Evolutionary conservation across 1,140 invertebrate species (phyloP), one percentile per base, ranked within the genome.

Genomic region (Cecropterus lyciades): DNA sequence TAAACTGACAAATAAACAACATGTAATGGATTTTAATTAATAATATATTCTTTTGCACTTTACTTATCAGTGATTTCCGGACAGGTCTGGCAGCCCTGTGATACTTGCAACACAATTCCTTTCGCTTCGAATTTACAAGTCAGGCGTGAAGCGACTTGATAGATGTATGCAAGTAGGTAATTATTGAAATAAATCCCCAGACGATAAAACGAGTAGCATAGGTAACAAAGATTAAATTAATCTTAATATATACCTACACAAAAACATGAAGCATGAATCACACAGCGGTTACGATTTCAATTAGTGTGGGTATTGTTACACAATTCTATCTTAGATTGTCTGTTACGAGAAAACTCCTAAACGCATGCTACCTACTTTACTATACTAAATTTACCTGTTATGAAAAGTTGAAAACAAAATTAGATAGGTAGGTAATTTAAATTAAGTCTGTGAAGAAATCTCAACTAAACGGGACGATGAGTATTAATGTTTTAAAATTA

Each of bases 61-160:
- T 11, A 37, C 16, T 45, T 45, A 57, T 2, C 42, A 15, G 13
- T 14, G 13, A 17, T 57, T 57, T 57, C 55, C 55, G 40, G 17
- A 45, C 30, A 11, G 3, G 51, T 40, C 45, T 40, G 57, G 46
- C 57, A 62, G 49, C 57, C 57, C 57, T 62, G 57, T 5, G 13
- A 27, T 62, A 16, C 45, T 62, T 62, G 45, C 45, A 62, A 49
- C 57, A 62, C 45, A 49, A 27, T 56, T 62, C 57, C 57, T 62
- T 62, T 62, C 57, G 57, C 57, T 37, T 60, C 27, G 13, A 49
- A 60, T 60, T 37, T 60, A 60, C 45, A 60, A 60, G 57, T 49
- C 45, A 60, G 16, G 57, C 57, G 57, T 60, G 57, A 60, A 60
- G 57, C 10, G 15, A 37, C 57, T 59, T 60, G 57, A 60, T 60